Conservation (phyloP, 2,113 vertebrate species). For the Lathamus discolor region DNA sequence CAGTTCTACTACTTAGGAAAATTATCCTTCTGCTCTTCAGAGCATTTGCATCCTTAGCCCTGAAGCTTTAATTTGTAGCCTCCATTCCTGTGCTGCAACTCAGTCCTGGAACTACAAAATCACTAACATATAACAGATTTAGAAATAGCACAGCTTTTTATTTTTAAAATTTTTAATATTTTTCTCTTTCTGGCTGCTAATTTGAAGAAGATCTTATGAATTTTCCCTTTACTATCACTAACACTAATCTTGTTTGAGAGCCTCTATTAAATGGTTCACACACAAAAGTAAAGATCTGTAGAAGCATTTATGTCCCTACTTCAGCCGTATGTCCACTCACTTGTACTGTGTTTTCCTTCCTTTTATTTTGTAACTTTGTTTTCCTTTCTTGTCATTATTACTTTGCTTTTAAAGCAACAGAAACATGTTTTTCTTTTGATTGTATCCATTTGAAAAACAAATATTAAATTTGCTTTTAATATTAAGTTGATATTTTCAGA, state of each 20-base stretch:
- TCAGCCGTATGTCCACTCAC: neutral
- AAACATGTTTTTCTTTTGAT: neutral
- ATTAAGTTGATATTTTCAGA: neutral
- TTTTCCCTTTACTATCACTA: neutral
- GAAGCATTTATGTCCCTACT: neutral
- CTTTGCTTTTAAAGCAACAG: neutral
- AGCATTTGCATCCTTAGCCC: neutral
- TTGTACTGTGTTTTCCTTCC: neutral
- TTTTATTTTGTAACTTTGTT: neutral
- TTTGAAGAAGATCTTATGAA: neutral
- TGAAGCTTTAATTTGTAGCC: constrained; percentile 10
- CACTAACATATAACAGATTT: neutral
- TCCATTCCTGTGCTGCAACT: neutral
- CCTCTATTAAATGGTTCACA: neutral
- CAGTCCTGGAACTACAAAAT: neutral
- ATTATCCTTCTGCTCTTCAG: neutral
- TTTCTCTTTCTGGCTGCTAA: neutral
- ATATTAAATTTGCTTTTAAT: neutral
- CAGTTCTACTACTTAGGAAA: constrained; percentile 6
- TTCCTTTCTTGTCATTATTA: neutral
- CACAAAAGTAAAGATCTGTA: neutral
- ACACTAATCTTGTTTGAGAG: neutral
- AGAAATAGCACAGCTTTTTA: neutral
- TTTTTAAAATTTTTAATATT: neutral
- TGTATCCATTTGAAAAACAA: neutral